Conservation (phyloP, 1,140 invertebrate genomes). For the Penaeus chinensis region DNA sequence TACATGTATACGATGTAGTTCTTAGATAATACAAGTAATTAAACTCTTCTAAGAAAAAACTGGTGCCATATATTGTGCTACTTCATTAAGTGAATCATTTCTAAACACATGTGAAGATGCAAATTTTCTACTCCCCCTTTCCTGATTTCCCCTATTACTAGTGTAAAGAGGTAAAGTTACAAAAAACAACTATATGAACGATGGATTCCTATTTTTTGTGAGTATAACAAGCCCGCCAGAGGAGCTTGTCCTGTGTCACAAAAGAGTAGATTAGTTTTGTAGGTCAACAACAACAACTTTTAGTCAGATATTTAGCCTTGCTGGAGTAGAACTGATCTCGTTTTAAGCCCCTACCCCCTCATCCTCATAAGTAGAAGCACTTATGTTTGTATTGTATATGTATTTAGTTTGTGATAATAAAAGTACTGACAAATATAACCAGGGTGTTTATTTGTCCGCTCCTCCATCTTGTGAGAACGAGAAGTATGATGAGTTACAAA, state of each 20-base stretch:
- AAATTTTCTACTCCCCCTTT: slow-evolving; percentile 25
- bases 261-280: slow-evolving; percentile 44
- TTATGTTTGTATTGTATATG: slow-evolving; percentile 52
- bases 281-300: neutral
- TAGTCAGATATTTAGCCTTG: slow-evolving; percentile 18
- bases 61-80: slow-evolving; percentile 41
- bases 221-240: slow-evolving; percentile 2
- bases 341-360: neutral
- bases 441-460: too few relatives aligned
- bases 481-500: too few relatives aligned
- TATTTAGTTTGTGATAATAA: slow-evolving; percentile 54
- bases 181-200: slow-evolving; percentile 7
- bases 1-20: slow-evolving; percentile 32
- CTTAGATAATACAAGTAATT: too few relatives aligned
- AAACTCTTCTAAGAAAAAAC: neutral
- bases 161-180: neutral
- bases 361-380: slow-evolving; percentile 36
- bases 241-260: neutral
- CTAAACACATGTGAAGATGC: neutral
- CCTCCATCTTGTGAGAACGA: too few relatives aligned
- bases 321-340: slow-evolving; percentile 39
- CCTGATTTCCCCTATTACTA: too few relatives aligned
- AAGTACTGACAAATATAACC: neutral
- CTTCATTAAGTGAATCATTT: slow-evolving; percentile 28
- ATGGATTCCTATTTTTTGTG: slow-evolving; percentile 33